Conservation (phyloP, 2,113 vertebrate species). For the Stegostoma tigrinum region DNA sequence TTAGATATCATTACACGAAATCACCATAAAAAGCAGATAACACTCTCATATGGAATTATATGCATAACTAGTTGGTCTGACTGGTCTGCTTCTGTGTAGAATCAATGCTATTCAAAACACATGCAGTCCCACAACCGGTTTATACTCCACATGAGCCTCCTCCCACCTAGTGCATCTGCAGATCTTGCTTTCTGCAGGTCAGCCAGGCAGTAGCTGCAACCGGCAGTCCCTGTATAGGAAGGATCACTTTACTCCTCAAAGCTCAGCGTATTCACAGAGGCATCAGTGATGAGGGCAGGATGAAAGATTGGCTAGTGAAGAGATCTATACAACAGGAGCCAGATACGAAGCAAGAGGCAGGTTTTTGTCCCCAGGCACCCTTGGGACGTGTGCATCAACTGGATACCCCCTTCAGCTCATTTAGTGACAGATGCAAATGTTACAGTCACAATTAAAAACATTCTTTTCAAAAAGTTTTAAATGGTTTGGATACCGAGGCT, state of each 20-base stretch:
- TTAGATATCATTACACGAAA: neutral
- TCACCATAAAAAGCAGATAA: neutral
- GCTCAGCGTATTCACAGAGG: neutral
- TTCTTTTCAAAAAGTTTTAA: neutral
- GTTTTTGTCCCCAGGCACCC: neutral
- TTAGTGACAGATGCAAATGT: neutral
- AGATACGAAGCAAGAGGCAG: neutral
- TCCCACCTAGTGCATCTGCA: neutral
- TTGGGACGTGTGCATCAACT: too few relatives aligned
- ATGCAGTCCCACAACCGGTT: neutral
- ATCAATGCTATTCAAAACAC: neutral
- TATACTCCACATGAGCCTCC: neutral
- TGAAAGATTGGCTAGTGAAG: neutral
- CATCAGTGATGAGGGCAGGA: neutral
- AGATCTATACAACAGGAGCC: neutral
- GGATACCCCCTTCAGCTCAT: neutral
- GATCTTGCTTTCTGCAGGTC: neutral
- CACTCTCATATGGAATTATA: neutral
- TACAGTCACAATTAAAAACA: neutral
- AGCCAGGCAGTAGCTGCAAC: neutral
- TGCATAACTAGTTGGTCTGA: neutral
- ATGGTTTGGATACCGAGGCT: neutral
- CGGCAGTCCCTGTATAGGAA: neutral
- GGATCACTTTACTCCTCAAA: neutral
- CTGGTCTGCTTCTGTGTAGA: too few relatives aligned